Conservation (phyloP, 1,140 invertebrate species). For the Drosophila auraria region DNA sequence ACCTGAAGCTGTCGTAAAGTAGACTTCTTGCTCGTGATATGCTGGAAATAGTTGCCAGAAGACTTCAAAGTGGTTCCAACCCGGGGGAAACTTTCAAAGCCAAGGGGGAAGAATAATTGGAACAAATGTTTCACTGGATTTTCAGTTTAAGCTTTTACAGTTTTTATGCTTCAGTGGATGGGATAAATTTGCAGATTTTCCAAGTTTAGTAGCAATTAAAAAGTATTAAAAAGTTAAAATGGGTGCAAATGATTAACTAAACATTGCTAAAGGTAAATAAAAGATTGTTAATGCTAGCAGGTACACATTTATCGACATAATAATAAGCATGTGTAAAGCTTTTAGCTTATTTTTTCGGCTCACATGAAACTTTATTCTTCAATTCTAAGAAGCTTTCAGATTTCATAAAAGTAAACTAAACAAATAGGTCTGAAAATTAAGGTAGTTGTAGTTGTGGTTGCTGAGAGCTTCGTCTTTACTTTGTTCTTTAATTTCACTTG, state of each 20-base stretch:
- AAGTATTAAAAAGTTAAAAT: neutral
- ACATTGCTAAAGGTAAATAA: no score
- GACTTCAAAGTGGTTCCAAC: conserved; percentile 17
- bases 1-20: conserved; percentile 42
- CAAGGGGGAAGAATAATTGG: conserved; percentile 34
- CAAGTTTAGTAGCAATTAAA: conserved; percentile 14
- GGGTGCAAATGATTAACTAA: neutral
- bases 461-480: neutral
- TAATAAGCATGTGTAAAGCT: no score
- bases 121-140: conserved; percentile 41
- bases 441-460: no score
- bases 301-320: no score
- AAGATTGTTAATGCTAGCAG: neutral
- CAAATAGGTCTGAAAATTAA: neutral
- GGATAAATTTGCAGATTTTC: conserved; percentile 1
- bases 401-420: neutral
- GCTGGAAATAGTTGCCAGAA: conserved; percentile 18
- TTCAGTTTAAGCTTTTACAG: conserved; percentile 4
- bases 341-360: no score
- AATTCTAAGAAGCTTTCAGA: no score
- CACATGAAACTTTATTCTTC: no score
- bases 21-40: conserved; percentile 22
- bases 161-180: conserved; percentile 2
- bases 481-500: neutral
- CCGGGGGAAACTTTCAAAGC: conserved; percentile 8